Evolutionary conservation across 2,113 vertebrate genomes (phyloP), one percentile per base, ranked within the genome.

Genomic region (Coptodon rendalli): DNA sequence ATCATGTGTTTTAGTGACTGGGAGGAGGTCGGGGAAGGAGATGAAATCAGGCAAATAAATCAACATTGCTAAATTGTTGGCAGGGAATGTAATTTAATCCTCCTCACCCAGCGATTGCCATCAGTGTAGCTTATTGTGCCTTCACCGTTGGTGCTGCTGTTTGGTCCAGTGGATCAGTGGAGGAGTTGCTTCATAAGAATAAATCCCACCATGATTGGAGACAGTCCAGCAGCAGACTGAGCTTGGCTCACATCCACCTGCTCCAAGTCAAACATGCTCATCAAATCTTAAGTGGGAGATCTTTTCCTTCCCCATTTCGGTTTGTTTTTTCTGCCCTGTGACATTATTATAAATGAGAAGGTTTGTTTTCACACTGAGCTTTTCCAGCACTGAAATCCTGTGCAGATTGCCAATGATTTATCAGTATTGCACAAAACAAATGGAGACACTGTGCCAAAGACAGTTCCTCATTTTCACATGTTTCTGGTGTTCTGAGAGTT

Each of bases 181-280:
- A 87, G 71, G 19, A 57, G 84, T 78, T 91, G 19, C 76, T 88
- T 89, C 90, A 90, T 76, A 76, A 84, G 84, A 80, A 68, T 54
- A 84, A 78, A 76, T 81, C 38, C 1, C 1, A 19, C 22, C 80
- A 34, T 52, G 79, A 27, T 73, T 61, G 83, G 81, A 88, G 53
- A 61, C 82, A 29, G 16, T 88, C 83, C 79, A 89, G 43, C 56
- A 56, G 10, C 48, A 22, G 45, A 73, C 66, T 78, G 57, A 84
- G 29, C 4, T 24, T 78, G 66, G 53, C 80, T 87, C 80, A 19
- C 24, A 78, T 29, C 10, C 11, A 76, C 40, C 17, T 61, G 40
- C 43, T 80, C 43, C 68, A 34, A 76, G 78, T 48, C 40, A 86
- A 86, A 84, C 84, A 89, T 86, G 17, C 34, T 40, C 4, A 0